These are phyloP conservation scores for Pipra filicauda DNA, from an alignment of 2,113 vertebrate genomes.

Conservation along the genomic window DNA sequence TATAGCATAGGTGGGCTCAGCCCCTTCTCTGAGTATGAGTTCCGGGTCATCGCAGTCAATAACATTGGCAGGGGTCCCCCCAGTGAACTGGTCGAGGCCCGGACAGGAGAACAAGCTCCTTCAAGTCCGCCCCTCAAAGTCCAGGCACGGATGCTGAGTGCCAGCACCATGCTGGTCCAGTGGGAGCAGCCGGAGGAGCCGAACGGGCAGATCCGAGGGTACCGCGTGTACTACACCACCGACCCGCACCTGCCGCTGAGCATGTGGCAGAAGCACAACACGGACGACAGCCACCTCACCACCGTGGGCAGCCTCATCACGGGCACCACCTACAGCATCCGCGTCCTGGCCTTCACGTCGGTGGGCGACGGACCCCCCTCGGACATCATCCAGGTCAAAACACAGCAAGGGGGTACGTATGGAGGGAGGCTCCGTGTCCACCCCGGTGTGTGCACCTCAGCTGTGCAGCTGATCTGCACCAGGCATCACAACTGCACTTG, in stretches of 20 bases:
- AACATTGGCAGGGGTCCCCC: slow-evolving; percentile 91
- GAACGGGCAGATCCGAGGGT: slow-evolving; percentile 91
- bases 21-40: slow-evolving; percentile 93
- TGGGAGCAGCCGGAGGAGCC: slow-evolving; percentile 96
- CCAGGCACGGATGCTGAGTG: slow-evolving; percentile 90
- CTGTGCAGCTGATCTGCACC: background rate
- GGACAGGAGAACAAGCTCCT: slow-evolving; percentile 93
- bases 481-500: background rate
- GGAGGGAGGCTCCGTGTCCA: accelerated
- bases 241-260: slow-evolving; percentile 80
- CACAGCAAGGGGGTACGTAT: slow-evolving; percentile 90
- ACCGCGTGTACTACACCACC: slow-evolving; percentile 88
- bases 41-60: slow-evolving; percentile 91
- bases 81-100: slow-evolving; percentile 82
- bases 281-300: slow-evolving; percentile 85
- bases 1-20: slow-evolving; percentile 97
- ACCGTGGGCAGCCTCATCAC: slow-evolving; percentile 88
- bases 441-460: accelerated
- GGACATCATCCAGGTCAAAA: slow-evolving; percentile 90
- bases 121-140: slow-evolving; percentile 91
- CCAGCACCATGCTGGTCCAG: slow-evolving; percentile 93
- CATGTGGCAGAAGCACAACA: slow-evolving; percentile 93
- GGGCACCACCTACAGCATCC: slow-evolving; percentile 90
- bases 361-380: slow-evolving; percentile 93
- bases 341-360: slow-evolving; percentile 90